These are phyloP conservation scores for Hiodon alosoides DNA, from an alignment of 2,113 vertebrate species.

Conservation along the genomic window DNA sequence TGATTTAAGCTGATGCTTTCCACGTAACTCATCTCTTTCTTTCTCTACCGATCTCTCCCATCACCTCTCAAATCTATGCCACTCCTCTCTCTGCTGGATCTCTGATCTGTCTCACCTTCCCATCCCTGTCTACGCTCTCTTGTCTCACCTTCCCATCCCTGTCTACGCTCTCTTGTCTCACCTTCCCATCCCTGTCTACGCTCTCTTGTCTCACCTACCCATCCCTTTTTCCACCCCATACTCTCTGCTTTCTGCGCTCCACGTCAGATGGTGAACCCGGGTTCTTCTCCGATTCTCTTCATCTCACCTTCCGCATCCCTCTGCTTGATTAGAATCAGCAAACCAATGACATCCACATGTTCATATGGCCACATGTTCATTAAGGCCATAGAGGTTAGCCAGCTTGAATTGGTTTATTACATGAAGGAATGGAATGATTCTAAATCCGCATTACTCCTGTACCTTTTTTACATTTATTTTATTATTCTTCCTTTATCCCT, in stretches of 20 bases:
- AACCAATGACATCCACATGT: slow-evolving; percentile 29
- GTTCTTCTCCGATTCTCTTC: too few relatives aligned
- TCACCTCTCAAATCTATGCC: slow-evolving; percentile 9
- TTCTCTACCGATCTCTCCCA: slow-evolving; percentile 21
- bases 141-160: slow-evolving; percentile 35
- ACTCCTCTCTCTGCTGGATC: slow-evolving; percentile 14
- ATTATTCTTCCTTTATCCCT: slow-evolving; percentile 32
- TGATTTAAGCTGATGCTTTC: too few relatives aligned
- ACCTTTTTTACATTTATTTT: slow-evolving; percentile 31
- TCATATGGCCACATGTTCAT: slow-evolving; percentile 50
- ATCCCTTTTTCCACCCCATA: slow-evolving; percentile 6
- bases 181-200: not conserved
- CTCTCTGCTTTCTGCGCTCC: slow-evolving; percentile 13
- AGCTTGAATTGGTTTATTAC: slow-evolving; percentile 35
- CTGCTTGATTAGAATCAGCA: slow-evolving; percentile 19
- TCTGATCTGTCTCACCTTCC: slow-evolving; percentile 17
- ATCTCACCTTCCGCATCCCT: not conserved
- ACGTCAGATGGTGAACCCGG: slow-evolving; percentile 26
- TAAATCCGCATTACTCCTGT: slow-evolving; percentile 33
- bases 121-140: slow-evolving; percentile 31
- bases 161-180: slow-evolving; percentile 1
- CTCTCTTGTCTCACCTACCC: slow-evolving; percentile 7
- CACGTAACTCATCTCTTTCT: slow-evolving; percentile 36
- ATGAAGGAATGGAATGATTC: slow-evolving; percentile 28
- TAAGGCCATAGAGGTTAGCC: slow-evolving; percentile 52